Percentiles rank a stretch among this genome's conserved stretches.
These are phyloP conservation scores for Semibalanus balanoides DNA, from an alignment of 1,140 invertebrate genomes.

Conservation along the genomic window DNA sequence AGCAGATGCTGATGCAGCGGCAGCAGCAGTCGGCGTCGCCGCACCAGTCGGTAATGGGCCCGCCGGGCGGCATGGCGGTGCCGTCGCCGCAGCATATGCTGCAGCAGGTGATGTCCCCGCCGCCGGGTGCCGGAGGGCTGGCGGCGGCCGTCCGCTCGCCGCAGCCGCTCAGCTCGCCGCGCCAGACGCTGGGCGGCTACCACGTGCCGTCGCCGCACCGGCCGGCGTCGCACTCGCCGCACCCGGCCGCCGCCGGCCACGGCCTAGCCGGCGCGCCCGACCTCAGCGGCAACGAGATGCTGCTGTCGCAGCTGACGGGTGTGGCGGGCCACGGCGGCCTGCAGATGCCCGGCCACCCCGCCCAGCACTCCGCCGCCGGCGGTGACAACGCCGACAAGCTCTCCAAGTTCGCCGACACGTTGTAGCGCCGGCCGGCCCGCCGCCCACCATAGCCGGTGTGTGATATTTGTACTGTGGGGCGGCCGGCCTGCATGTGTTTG, in stretches of 20 bases:
- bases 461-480: background rate
- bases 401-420: constrained; percentile 82
- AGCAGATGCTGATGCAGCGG: constrained; percentile 25
- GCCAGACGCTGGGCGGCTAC: constrained; percentile 60
- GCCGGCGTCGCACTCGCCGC: constrained; percentile 25
- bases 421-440: constrained; percentile 34
- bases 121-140: constrained; percentile 36
- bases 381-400: constrained; percentile 53
- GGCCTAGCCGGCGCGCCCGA: constrained; percentile 6
- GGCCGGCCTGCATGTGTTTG: too few relatives aligned
- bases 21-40: constrained; percentile 44
- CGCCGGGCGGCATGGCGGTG: constrained; percentile 22
- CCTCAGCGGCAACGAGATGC: constrained; percentile 30
- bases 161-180: constrained; percentile 48
- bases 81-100: constrained; percentile 44
- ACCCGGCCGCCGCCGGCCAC: constrained; percentile 19
- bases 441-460: background rate
- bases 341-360: constrained; percentile 9
- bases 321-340: constrained; percentile 18
- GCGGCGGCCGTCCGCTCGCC: constrained; percentile 16
- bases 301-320: constrained; percentile 32
- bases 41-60: constrained; percentile 56
- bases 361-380: constrained; percentile 13
- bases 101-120: constrained; percentile 59
- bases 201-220: constrained; percentile 43